Base-by-base conservation (phyloP, 2,888 invertebrate genomes). In the Sinotaia quadrata region DNA sequence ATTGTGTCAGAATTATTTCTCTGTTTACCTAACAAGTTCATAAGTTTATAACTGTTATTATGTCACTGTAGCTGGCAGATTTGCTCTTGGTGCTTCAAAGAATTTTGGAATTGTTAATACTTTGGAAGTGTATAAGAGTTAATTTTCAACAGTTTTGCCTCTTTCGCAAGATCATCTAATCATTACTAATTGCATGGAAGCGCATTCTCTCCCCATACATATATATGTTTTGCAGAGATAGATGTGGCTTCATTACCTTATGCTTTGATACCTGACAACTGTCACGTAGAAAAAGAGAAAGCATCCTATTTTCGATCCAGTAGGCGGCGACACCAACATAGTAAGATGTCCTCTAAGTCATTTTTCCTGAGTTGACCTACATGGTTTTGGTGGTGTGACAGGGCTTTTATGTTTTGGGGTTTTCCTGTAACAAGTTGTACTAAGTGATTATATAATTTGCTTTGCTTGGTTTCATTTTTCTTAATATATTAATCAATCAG, bases 201-300 rank as follows among this genome's bases (percentile, higher is more conserved):
- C 8, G 47, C 47, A 18, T 47, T n/a, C 8, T 21, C 12, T 1
- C 47, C 47, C 0, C 41, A 8, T 18, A 8, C 41, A 12, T 18
- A 8, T 41, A 8, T 24, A 5, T 47, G 21, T 47, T 47, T 47
- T 47, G 8, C 47, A 47, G 47, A 47, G 47, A 47, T 47, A 7
- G 47, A 47, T n/a, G 24, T 56, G 41, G 56, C 41, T 44, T 36
- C 41, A 12, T 65, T 65, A 44, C 65, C 65, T 29, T 65, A 65
- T 47, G 56, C 65, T 24, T 54, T 65, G 44, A 29, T 44, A 10
- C 65, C 65, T 18, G 65, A 65, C 44, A 44, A 52, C 4, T 27
- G 52, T 41, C 65, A 65, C 47, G n/a, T 65, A 65, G 65, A 65
- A 33, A 65, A 56, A 56, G 65, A 65, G 56, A 41, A 51, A 51